Percentiles rank a stretch among this genome's conserved stretches.
phyloP scores from a whole-genome alignment of 2,888 invertebrate genomes.

The Eurois occulta region DNA sequence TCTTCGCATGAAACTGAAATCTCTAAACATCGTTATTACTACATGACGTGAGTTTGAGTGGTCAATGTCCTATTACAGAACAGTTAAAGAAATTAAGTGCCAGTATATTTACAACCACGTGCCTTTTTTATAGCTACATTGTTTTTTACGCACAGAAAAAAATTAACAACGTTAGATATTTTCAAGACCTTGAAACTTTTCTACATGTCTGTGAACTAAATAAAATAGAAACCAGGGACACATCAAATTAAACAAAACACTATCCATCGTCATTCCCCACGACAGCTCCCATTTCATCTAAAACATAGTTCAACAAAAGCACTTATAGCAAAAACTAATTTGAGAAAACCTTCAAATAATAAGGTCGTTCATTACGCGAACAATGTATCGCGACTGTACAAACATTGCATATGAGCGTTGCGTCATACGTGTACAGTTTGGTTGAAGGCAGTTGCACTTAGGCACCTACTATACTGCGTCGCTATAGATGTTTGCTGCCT shows the following conservation, averaged over 20 bases:
- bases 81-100: constrained; percentile 17
- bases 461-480: constrained; percentile 32
- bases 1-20: constrained; percentile 45
- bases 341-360: constrained; percentile 79
- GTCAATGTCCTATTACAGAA: constrained; percentile 39
- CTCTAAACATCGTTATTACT: constrained; percentile 48
- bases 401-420: constrained; percentile 74
- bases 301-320: constrained; percentile 28
- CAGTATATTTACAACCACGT: neutral
- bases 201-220: neutral
- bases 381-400: constrained; percentile 75
- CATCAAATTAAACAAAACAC: constrained; percentile 31
- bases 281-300: constrained; percentile 28
- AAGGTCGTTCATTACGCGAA: constrained; percentile 79
- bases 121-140: neutral
- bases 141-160: constrained; percentile 10
- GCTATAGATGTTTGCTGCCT: constrained; percentile 41
- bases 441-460: constrained; percentile 68
- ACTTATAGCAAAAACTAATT: constrained; percentile 64
- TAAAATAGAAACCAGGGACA: constrained; percentile 17
- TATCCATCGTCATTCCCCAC: constrained; percentile 8
- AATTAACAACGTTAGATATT: neutral
- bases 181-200: constrained; percentile 12
- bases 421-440: constrained; percentile 71
- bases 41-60: constrained; percentile 35